Evolutionary conservation across 2,888 invertebrate species (phyloP).

Genomic region (Camptogramma bilineatum): DNA sequence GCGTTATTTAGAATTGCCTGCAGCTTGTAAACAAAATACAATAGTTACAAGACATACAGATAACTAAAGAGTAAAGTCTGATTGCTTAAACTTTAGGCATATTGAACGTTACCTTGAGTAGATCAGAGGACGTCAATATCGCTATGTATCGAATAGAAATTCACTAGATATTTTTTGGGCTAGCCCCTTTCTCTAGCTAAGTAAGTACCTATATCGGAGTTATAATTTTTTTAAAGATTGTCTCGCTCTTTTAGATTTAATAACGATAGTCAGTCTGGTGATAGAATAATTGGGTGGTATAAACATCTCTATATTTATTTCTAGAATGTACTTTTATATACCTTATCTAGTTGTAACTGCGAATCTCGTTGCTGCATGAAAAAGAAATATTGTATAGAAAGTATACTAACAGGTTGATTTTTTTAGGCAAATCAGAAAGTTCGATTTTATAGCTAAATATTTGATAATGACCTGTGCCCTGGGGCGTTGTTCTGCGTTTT

Average conservation of each 20-base stretch:
- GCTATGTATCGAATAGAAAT: no score
- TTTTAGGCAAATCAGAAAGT: background rate
- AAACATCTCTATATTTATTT: no score
- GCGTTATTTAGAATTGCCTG: constrained; percentile 8
- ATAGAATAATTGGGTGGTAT: no score
- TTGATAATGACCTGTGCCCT: background rate
- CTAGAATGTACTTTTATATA: background rate
- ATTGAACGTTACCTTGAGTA: no score
- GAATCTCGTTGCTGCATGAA: constrained; percentile 11
- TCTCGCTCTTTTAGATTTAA: no score
- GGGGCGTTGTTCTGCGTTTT: background rate
- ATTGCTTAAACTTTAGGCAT: no score
- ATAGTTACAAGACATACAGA: background rate
- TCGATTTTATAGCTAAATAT: background rate
- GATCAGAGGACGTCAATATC: no score
- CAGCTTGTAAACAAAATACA: constrained; percentile 25
- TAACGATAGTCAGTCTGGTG: no score
- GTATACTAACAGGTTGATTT: background rate
- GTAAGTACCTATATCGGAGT: no score
- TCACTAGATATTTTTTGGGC: no score
- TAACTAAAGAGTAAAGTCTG: background rate
- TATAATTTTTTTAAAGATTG: no score
- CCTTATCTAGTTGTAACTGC: constrained; percentile 6
- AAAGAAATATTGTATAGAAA: background rate
- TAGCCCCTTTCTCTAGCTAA: no score